phyloP scores from a whole-genome alignment of 2,113 vertebrate species.

The Passer domesticus region DNA sequence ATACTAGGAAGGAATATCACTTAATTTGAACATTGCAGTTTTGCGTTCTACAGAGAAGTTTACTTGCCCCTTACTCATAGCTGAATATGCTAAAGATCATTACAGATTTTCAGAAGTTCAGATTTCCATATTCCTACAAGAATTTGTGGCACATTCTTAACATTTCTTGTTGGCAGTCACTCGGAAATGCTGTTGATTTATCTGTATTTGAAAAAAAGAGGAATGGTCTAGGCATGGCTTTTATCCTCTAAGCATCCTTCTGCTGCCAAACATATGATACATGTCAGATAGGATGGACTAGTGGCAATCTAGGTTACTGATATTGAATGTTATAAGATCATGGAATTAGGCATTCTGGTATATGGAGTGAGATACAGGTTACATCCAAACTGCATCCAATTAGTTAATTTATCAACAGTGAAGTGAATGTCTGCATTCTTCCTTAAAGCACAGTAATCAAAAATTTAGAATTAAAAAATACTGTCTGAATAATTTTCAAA shows the following conservation, averaged over 20 bases:
- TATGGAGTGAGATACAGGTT: neutral
- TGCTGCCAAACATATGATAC: neutral
- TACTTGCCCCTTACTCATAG: neutral
- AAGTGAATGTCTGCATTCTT: neutral
- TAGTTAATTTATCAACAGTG: neutral
- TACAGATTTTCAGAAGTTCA: neutral
- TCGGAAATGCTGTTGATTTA: neutral
- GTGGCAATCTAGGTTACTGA: neutral
- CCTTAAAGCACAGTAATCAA: neutral
- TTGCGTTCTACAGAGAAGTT: neutral
- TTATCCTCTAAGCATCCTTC: neutral
- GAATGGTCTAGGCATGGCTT: neutral
- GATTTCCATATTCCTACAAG: neutral
- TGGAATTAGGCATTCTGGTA: neutral
- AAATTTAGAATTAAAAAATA: neutral
- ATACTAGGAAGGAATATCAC: neutral
- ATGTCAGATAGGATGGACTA: neutral
- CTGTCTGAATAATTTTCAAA: neutral
- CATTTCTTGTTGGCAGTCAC: neutral
- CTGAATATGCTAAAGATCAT: neutral
- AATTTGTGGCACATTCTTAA: neutral
- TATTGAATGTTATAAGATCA: neutral
- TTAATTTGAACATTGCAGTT: neutral
- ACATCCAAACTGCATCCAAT: neutral
- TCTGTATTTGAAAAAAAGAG: neutral